Base-by-base conservation (phyloP, 2,888 invertebrate species). In the Epirrhoe tristata region DNA sequence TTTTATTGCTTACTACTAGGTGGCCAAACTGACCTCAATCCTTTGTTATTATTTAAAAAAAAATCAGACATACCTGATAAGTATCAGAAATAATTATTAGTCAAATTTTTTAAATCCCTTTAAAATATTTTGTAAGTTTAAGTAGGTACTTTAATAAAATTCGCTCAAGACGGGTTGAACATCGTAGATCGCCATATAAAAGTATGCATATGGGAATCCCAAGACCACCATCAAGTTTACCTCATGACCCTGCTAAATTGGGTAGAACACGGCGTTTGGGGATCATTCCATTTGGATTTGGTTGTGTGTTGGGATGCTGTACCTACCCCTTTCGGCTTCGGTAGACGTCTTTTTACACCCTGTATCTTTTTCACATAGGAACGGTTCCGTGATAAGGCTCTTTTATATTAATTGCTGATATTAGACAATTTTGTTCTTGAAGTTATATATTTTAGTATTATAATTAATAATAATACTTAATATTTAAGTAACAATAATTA, bases 161-260 rank as follows among this genome's bases (percentile, higher is more conserved):
- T 36, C 36, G 17, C 36, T 14, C 10, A 17, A 55, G 31, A 5
- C 3, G 51, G 50, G 24, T 36, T 16, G 8, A 36, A 58, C 39
- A 43, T 43, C 39, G 39, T 10, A 43, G 12, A 43, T 43, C 39
- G 39, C 12, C 39, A 43, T 43, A 43, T 10, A 43, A 43, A 43
- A 39, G 39, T 39, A 12, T 43, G 39, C 39, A 12, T 43, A 43
- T 43, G 39, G 39, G 39, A 43, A 43, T 43, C 39, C 39, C 12
- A 12, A 43, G 4, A 43, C 39, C 39, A 43, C 39, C 39, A 43
- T 43, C 39, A 43, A 43, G 39, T 43, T 43, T 43, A 43, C 39
- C 39, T 43, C 12, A 43, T 43, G 39, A 43, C 39, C 39, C 39
- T 43, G 39, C 39, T 43, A 43, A 43, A 43, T 43, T 43, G 39